phyloP scores from a whole-genome alignment of 2,888 invertebrate species.

The Periphyllus acericola region DNA sequence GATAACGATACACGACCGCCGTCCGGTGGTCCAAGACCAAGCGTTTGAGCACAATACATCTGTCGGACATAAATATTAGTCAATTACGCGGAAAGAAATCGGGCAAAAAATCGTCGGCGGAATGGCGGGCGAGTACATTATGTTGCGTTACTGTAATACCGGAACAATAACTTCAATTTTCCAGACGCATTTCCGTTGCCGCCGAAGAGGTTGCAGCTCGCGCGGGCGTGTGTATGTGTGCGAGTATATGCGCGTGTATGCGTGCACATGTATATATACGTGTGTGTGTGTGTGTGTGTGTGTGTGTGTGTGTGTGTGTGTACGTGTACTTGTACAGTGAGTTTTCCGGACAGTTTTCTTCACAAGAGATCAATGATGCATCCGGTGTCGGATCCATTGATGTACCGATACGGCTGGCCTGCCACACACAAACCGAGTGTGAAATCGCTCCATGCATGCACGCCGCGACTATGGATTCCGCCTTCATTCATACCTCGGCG shows the following conservation, averaged over 20 bases:
- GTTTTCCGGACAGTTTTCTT: constrained; percentile 58
- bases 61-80: not conserved
- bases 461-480: constrained; percentile 53
- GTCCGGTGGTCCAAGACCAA: no score
- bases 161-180: constrained; percentile 8
- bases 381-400: constrained; percentile 58
- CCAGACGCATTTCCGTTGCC: not conserved
- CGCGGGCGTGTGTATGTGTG: not conserved
- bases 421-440: constrained; percentile 61
- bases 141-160: not conserved
- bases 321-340: not conserved
- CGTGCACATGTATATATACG: no score
- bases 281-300: not conserved
- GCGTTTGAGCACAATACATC: no score
- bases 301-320: not conserved
- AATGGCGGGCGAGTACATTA: no score
- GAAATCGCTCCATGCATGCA: constrained; percentile 59
- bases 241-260: not conserved
- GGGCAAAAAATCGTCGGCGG: no score
- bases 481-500: constrained; percentile 54
- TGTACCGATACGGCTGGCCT: constrained; percentile 60
- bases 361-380: constrained; percentile 59
- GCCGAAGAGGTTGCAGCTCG: not conserved
- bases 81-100: not conserved
- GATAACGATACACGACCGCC: no score